phyloP scores from a whole-genome alignment of 1,140 invertebrate species.

The Aphaenogaster floridana region DNA sequence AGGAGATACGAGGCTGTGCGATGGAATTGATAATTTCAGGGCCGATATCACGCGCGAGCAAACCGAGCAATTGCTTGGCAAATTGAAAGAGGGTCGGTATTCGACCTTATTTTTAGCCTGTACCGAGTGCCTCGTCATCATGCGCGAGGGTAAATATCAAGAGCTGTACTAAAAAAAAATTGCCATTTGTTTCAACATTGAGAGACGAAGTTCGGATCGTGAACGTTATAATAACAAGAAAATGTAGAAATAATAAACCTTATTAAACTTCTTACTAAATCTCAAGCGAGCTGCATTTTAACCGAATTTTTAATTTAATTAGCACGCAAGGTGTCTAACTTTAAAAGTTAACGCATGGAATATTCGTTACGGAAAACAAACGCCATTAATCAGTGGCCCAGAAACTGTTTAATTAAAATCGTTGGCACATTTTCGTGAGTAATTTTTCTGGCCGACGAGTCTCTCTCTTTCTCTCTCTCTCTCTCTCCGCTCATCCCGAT shows the following conservation, averaged over 20 bases:
- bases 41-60: slow-evolving; percentile 34
- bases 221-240: background rate
- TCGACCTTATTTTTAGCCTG: slow-evolving; percentile 48
- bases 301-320: slow-evolving; percentile 4
- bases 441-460: background rate
- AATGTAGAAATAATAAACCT: background rate
- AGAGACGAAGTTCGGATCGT: background rate
- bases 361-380: background rate
- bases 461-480: background rate
- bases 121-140: background rate
- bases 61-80: slow-evolving; percentile 40
- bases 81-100: slow-evolving; percentile 45
- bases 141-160: slow-evolving; percentile 10
- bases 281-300: background rate
- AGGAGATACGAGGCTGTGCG: slow-evolving; percentile 37
- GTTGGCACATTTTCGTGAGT: slow-evolving; percentile 12
- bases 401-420: background rate
- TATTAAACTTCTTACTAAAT: background rate
- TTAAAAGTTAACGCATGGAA: slow-evolving; percentile 1
- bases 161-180: background rate
- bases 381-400: background rate
- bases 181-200: slow-evolving; percentile 23
- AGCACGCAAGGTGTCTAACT: background rate
- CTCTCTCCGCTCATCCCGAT: background rate
- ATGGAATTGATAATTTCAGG: slow-evolving; percentile 59